Base-by-base conservation (phyloP, 2,797 vertebrate species). In the Tachyglossus aculeatus region DNA sequence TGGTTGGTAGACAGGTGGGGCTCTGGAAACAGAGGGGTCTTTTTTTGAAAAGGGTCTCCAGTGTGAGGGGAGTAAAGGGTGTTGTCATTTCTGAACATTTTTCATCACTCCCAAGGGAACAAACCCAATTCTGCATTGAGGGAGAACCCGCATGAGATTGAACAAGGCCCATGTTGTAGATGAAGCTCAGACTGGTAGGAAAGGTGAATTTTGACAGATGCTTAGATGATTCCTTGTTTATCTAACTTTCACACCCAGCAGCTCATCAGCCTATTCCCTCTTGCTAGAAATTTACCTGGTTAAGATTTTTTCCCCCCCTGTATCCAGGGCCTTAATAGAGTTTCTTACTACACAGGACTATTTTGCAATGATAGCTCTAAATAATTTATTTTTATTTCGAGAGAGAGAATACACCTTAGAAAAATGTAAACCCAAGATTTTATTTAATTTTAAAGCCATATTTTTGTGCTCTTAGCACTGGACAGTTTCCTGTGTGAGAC, bases 361-460 rank as follows among this genome's bases (percentile, higher is more conserved):
- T 90, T 91, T 86, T 90, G 88, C 90, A 87, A 52, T 76, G 78
- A 85, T 90, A 87, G 84, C 82, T 82, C 90, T 91, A 91, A 90
- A 92, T 93, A 92, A 93, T 92, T 93, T 93, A 93, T 93, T 93
- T 92, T 93, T 90, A 92, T 91, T 91, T 93, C 81, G 73, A 81
- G 77, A 86, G 86, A 88, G 65, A 76, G 33, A 85, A 59, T 89
- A 86, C 86, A 91, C 80, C 58, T 85, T 88, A 86, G 84, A 82
- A 80, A 70, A 89, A 88, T 81, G 87, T 87, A 89, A 71, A 76
- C 76, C 83, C 52, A 81, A 59, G 90, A 89, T 86, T 90, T 88
- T 88, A 87, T 92, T 91, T 86, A 73, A 81, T 81, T 86, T 78
- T 71, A 88, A 90, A 86, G 83, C 83, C 64, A 91, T 92, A 91